A percentile compares a stretch with the other conserved stretches of the same genome.
Evolutionary conservation across 2,113 vertebrate species (phyloP).

Genomic region (Phaethornis superciliosus): DNA sequence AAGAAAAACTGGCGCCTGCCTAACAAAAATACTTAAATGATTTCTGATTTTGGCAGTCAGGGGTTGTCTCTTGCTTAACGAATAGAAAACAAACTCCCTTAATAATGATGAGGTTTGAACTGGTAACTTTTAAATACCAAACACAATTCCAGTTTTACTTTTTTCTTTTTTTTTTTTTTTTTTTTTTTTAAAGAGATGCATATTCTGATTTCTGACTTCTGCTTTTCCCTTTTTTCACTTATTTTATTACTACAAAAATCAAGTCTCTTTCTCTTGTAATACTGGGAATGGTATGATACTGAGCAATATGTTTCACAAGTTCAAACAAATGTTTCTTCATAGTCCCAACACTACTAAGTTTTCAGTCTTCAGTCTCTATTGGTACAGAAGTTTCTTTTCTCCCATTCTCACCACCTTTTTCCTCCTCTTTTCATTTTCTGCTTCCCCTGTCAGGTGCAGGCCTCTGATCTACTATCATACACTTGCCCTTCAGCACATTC

Average conservation of each 20-base stretch:
- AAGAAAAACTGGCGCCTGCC: constrained; percentile 79
- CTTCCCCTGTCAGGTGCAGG: constrained; percentile 24
- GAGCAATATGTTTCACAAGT: constrained; percentile 53
- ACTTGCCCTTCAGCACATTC: constrained; percentile 69
- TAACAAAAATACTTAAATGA: constrained; percentile 71
- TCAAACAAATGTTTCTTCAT: constrained; percentile 64
- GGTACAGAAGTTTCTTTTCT: neutral
- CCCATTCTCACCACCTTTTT: neutral
- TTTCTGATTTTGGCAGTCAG: constrained; percentile 61
- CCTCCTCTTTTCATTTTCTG: constrained; percentile 9
- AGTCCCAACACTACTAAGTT: constrained; percentile 36
- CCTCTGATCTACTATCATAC: constrained; percentile 45
- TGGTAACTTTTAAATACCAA: constrained; percentile 78
- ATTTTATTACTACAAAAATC: constrained; percentile 15
- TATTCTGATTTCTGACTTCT: constrained; percentile 62
- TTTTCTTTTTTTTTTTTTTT: constrained; percentile 73
- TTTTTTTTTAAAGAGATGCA: constrained; percentile 66
- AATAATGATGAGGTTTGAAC: constrained; percentile 73
- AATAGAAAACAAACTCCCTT: constrained; percentile 68
- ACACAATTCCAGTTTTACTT: constrained; percentile 85
- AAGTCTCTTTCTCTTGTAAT: constrained; percentile 66
- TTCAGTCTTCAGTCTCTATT: constrained; percentile 47
- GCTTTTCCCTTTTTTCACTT: constrained; percentile 18
- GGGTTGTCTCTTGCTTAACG: constrained; percentile 66
- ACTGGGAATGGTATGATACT: constrained; percentile 75